These are phyloP conservation scores for Drosophila sechellia DNA, from an alignment of 1,140 invertebrate species.

Conservation along the genomic window DNA sequence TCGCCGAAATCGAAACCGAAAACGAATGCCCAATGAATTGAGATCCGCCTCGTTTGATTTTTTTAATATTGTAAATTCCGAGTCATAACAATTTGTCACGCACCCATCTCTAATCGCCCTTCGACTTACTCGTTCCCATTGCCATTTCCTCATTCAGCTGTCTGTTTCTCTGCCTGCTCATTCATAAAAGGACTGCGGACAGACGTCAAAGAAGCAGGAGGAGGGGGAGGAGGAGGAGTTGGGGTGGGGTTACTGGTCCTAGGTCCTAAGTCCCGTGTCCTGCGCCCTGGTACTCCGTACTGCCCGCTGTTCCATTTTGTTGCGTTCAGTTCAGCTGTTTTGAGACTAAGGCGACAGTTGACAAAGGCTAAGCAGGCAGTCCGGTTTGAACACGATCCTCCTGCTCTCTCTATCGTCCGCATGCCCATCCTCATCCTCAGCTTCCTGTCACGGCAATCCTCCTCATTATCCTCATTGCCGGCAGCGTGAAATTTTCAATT, in stretches of 20 bases:
- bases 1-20: constrained; percentile 5
- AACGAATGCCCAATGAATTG: constrained; percentile 34
- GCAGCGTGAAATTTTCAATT: constrained; percentile 78
- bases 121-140: constrained; percentile 8
- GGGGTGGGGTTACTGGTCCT: constrained; percentile 11
- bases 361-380: constrained; percentile 76
- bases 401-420: not conserved
- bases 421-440: not conserved
- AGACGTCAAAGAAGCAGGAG: constrained; percentile 1
- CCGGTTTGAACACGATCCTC: constrained; percentile 44
- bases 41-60: not conserved
- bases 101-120: constrained; percentile 50
- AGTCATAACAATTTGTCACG: constrained; percentile 50
- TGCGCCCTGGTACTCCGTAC: not conserved
- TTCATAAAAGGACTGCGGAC: constrained; percentile 70
- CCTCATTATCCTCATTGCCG: constrained; percentile 66
- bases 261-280: not conserved
- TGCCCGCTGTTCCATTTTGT: constrained; percentile 29
- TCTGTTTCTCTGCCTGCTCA: constrained; percentile 53
- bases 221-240: not conserved
- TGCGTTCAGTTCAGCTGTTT: constrained; percentile 58
- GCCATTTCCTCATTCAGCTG: constrained; percentile 7
- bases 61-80: constrained; percentile 42
- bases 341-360: constrained; percentile 76
- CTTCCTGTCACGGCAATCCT: constrained; percentile 62